A percentile compares a stretch with the other conserved stretches of the same genome.
Evolutionary conservation across 2,888 invertebrate species (phyloP).

Genomic region (Apotomis betuletana): DNA sequence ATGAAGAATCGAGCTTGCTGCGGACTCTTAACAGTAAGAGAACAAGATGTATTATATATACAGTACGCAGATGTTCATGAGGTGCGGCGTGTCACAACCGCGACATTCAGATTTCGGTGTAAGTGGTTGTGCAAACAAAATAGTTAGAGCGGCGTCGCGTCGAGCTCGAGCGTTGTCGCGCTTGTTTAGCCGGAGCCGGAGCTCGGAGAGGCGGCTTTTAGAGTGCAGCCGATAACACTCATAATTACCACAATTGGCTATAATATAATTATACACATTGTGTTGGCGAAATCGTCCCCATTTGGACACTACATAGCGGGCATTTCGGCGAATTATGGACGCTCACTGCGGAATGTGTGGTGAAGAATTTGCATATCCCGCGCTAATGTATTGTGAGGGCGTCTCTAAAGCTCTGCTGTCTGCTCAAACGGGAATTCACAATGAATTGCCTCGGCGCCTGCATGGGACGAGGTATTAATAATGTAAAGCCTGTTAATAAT

Average conservation of each 20-base stretch:
- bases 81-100: too few relatives aligned
- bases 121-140: slow-evolving; percentile 3
- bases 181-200: slow-evolving; percentile 10
- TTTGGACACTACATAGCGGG: not conserved
- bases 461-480: slow-evolving; percentile 3
- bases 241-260: not conserved
- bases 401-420: too few relatives aligned
- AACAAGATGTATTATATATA: too few relatives aligned
- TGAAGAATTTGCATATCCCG: too few relatives aligned
- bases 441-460: slow-evolving; percentile 3
- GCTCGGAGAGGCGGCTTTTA: slow-evolving; percentile 17
- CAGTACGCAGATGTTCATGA: too few relatives aligned
- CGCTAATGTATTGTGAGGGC: too few relatives aligned
- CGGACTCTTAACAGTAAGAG: too few relatives aligned
- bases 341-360: too few relatives aligned
- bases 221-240: slow-evolving; percentile 10
- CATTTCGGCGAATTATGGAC: too few relatives aligned
- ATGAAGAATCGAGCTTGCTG: too few relatives aligned
- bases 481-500: slow-evolving; percentile 6
- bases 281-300: not conserved
- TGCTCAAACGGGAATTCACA: not conserved
- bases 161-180: too few relatives aligned
- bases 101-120: not conserved
- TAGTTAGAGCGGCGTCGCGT: slow-evolving; percentile 8
- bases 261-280: too few relatives aligned